Evolutionary conservation across 2,888 invertebrate genomes (phyloP).

Genomic region (Tipula confusa): DNA sequence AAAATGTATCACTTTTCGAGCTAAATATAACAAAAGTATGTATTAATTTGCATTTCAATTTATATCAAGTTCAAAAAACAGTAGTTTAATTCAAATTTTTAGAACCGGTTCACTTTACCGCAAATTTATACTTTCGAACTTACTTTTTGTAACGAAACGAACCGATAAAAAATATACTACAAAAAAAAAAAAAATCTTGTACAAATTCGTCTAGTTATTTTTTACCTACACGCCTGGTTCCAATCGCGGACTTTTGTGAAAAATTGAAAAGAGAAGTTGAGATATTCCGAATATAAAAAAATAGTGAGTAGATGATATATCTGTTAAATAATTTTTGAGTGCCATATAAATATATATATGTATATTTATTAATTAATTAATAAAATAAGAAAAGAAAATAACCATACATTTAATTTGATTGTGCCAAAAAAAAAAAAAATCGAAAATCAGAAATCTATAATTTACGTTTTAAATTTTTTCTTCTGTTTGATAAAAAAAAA

Average conservation of each 20-base stretch:
- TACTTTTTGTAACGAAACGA: background rate
- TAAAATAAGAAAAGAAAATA: background rate
- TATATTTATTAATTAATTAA: background rate
- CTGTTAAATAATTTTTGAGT: background rate
- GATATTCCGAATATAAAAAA: conserved; percentile 33
- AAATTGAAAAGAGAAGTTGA: conserved; percentile 33
- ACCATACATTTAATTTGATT: background rate
- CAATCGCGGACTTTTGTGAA: conserved; percentile 33
- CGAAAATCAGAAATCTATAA: background rate
- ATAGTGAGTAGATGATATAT: conserved; percentile 39
- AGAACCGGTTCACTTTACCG: background rate
- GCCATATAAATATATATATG: background rate
- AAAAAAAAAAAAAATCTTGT: background rate
- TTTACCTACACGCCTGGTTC: conserved; percentile 33
- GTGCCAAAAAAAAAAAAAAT: background rate
- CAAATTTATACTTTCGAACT: background rate
- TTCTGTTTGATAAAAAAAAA: background rate
- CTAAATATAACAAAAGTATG: background rate
- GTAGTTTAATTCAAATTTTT: background rate
- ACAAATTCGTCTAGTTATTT: background rate
- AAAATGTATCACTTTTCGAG: background rate
- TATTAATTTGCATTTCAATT: background rate
- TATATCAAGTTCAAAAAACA: background rate
- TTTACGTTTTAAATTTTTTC: background rate
- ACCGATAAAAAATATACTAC: background rate